These are phyloP conservation scores for Crossoptilon crossoptilon DNA, from an alignment of 2,797 vertebrate genomes.

Conservation along the genomic window DNA sequence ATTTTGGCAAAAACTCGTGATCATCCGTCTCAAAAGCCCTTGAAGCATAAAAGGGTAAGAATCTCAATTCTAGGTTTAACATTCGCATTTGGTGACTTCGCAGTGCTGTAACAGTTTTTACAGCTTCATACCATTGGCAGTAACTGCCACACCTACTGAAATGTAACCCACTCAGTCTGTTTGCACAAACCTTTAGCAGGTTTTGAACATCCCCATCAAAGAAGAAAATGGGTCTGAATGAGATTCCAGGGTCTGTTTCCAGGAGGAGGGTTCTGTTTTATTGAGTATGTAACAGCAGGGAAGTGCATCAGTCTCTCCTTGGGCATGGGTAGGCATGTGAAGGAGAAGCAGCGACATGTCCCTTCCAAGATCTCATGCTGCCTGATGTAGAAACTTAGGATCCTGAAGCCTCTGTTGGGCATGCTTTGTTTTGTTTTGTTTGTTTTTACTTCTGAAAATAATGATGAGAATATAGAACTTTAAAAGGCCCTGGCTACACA, in stretches of 20 bases:
- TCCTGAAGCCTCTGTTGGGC: slow-evolving; percentile 14
- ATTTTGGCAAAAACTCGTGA: slow-evolving; percentile 56
- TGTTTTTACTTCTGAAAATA: background rate
- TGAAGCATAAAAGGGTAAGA: background rate
- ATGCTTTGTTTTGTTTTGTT: background rate
- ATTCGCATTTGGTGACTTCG: accelerated
- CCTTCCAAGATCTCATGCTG: background rate
- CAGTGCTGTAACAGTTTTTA: background rate
- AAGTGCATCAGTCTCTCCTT: slow-evolving; percentile 33
- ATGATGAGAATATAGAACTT: background rate
- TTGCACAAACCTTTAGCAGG: slow-evolving; percentile 23
- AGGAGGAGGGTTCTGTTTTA: slow-evolving; percentile 57
- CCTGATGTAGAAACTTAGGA: background rate
- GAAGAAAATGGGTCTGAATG: slow-evolving; percentile 30
- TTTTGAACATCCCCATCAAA: slow-evolving; percentile 58
- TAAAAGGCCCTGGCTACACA: background rate
- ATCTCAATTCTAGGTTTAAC: background rate
- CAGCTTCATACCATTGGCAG: slow-evolving; percentile 6
- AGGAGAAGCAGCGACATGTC: background rate
- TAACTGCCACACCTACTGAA: slow-evolving; percentile 43
- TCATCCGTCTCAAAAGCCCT: slow-evolving; percentile 31
- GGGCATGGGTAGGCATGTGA: slow-evolving; percentile 20
- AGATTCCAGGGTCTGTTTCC: slow-evolving; percentile 56
- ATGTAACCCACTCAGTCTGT: background rate
- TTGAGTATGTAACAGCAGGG: slow-evolving; percentile 21